phyloP scores from a whole-genome alignment of 2,797 vertebrate genomes.

The Fringilla coelebs region DNA sequence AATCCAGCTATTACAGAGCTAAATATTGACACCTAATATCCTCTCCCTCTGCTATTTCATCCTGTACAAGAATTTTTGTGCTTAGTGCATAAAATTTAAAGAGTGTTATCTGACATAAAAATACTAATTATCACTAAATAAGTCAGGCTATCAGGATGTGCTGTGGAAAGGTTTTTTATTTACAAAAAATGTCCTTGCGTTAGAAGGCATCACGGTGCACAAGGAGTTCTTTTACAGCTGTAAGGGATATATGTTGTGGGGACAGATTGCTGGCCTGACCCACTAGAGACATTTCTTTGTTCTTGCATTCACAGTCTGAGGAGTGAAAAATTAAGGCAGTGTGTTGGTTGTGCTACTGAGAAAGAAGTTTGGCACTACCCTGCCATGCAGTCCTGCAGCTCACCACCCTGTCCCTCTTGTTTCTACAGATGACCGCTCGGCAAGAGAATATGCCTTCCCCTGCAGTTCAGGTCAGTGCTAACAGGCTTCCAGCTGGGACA shows the following conservation, averaged over 20 bases:
- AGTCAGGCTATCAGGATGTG: background rate
- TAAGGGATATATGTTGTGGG: rapidly evolving
- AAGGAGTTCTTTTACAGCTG: background rate
- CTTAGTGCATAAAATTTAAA: background rate
- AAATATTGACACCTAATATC: background rate
- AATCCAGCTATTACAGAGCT: background rate
- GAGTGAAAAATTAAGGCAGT: background rate
- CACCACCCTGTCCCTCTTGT: background rate
- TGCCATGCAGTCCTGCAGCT: background rate
- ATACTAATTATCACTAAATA: background rate
- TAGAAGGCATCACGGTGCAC: background rate
- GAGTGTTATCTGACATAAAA: background rate
- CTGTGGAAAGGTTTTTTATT: background rate
- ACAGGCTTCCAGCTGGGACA: background rate
- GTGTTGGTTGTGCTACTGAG: background rate
- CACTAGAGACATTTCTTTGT: background rate
- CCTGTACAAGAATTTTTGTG: background rate
- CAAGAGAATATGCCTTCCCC: slow-evolving; percentile 46
- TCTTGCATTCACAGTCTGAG: background rate
- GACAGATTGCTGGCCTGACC: background rate
- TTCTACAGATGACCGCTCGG: slow-evolving; percentile 38
- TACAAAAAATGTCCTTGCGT: background rate
- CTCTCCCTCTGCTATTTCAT: background rate
- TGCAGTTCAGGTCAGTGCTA: slow-evolving; percentile 54
- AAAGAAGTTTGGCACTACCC: background rate